These are phyloP conservation scores for Brachycybe producta DNA, from an alignment of 2,888 invertebrate species.

Conservation along the genomic window DNA sequence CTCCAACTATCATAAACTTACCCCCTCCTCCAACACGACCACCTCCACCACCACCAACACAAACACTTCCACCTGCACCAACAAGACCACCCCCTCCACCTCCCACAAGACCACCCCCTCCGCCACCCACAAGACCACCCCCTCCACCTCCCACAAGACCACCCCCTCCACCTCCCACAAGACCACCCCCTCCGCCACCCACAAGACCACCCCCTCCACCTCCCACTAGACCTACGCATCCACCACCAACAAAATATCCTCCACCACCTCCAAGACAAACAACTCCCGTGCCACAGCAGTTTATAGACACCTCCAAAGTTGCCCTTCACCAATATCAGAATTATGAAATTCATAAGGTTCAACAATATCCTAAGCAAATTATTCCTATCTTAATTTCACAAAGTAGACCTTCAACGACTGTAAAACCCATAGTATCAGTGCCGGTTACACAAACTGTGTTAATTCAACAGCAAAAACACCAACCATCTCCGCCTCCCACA, in stretches of 20 bases:
- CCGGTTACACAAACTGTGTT: no score
- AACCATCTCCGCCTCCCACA: no score
- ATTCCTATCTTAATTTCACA: no score
- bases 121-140: neutral
- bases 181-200: constrained; percentile 12
- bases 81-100: neutral
- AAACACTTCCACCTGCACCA: constrained; percentile 1
- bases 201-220: constrained; percentile 7
- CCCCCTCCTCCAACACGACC: constrained; percentile 9
- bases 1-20: neutral
- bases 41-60: neutral
- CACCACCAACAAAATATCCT: neutral
- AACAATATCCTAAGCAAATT: no score
- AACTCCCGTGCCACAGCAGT: neutral
- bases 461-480: no score
- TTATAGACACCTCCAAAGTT: neutral
- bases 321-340: neutral
- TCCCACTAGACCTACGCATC: neutral
- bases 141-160: neutral
- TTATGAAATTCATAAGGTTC: neutral
- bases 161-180: neutral
- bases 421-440: no score
- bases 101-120: neutral
- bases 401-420: no score
- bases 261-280: neutral